These are phyloP conservation scores for Tyrannus savana DNA, from an alignment of 2,113 vertebrate genomes.

Conservation along the genomic window DNA sequence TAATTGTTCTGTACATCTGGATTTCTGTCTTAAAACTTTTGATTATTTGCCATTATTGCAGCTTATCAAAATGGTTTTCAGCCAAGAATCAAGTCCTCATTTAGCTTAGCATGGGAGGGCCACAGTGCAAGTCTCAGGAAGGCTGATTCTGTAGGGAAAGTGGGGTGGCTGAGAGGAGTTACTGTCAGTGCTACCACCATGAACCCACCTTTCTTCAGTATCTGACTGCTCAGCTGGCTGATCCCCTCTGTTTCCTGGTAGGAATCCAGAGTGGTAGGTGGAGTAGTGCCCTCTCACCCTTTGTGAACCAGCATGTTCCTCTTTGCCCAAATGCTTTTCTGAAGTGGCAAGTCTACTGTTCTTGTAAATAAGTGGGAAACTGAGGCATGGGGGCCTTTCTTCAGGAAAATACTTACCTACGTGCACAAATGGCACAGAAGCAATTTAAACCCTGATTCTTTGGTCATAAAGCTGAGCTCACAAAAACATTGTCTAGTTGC, in stretches of 20 bases:
- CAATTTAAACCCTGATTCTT: neutral
- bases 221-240: neutral
- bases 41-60: neutral
- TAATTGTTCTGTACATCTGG: neutral
- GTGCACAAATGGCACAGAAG: neutral
- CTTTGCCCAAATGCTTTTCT: neutral
- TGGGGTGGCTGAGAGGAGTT: neutral
- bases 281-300: neutral
- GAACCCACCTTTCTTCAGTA: neutral
- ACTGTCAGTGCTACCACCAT: neutral
- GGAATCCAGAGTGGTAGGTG: neutral
- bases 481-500: neutral
- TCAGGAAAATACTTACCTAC: neutral
- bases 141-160: neutral
- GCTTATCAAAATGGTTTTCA: neutral
- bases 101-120: neutral
- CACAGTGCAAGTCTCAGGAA: neutral
- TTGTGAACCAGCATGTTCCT: neutral
- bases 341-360: neutral
- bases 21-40: neutral
- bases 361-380: neutral
- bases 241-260: neutral
- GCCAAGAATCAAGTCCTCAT: neutral
- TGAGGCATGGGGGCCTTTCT: neutral
- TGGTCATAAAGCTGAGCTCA: neutral